Percentiles rank a stretch among this genome's conserved stretches.
Conservation (phyloP, 2,888 invertebrate genomes). For the Orgyia antiqua region DNA sequence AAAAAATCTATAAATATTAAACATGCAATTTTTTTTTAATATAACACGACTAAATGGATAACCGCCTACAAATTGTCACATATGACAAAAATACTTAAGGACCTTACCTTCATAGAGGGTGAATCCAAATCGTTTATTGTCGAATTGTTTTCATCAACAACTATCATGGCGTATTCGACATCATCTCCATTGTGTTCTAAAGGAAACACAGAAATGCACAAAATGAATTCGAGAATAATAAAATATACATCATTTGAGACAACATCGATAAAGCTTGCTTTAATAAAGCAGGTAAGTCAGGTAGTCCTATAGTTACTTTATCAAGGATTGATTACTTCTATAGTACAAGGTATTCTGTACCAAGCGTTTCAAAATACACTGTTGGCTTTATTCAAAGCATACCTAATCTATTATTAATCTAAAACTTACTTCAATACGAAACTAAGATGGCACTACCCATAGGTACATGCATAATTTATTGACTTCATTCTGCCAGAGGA, state of each 20-base stretch:
- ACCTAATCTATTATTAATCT: constrained; percentile 1
- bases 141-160: constrained; percentile 93
- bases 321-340: constrained; percentile 12
- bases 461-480: constrained; percentile 19
- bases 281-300: constrained; percentile 49
- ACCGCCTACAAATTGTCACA: constrained; percentile 7
- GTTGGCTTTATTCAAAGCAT: constrained; percentile 4
- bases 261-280: constrained; percentile 65
- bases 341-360: constrained; percentile 18
- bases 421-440: constrained; percentile 3
- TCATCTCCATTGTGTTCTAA: constrained; percentile 83
- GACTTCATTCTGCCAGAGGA: constrained; percentile 15
- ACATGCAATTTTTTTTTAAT: constrained; percentile 30
- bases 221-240: constrained; percentile 12
- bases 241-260: constrained; percentile 25
- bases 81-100: constrained; percentile 2
- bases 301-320: constrained; percentile 20
- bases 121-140: constrained; percentile 89
- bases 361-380: constrained; percentile 8
- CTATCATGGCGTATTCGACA: constrained; percentile 92
- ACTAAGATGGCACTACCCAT: constrained; percentile 9
- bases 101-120: constrained; percentile 89
- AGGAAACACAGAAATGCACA: constrained; percentile 24
- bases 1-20: no score
- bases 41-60: constrained; percentile 13